Base-by-base conservation (phyloP, 2,888 invertebrate genomes). In the Campoplex capitator region DNA sequence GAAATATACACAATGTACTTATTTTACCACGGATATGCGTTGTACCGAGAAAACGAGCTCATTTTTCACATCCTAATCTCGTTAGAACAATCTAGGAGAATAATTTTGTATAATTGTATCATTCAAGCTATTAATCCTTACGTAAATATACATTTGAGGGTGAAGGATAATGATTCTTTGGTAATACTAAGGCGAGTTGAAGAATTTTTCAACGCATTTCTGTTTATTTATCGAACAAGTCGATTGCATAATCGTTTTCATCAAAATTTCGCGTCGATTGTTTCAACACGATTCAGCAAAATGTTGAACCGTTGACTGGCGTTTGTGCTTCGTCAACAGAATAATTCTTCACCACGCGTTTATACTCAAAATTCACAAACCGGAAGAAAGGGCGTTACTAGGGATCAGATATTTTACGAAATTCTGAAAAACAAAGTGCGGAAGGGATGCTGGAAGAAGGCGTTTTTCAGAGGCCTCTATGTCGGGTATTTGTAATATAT, bases 301-400 rank as follows among this genome's bases (percentile, higher is more conserved):
- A 13, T 11, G 51, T 18, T 18, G 51, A 51, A 45, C 0, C 45
- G 45, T 45, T 45, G 45, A 1, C 45, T 45, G 13, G 13, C 13
- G 42, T 45, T 45, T 2, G 11, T 13, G 45, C 13, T 13, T 13
- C 11, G 11, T 45, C 45, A 45, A 45, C 45, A 13, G 4, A n/a
- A 51, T 51, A n/a, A 51, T 51, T 18, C 18, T 51, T 6, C 51
- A 18, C 6, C 8, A 23, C 32, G 13, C 32, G 13, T 42, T 58
- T 23, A 2, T 16, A 4, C 42, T 23, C 18, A 45, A 78, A 84
- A 67, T 74, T 38, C 35, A 18, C 11, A 71, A 83, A 77, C 84
- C 86, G 86, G 86, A 87, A 87, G 81, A 18, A 74, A 45, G 35
- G 81, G 81, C 86, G 86, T 84, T 74, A 56, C 77, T 48, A 35